These are phyloP conservation scores for Ciconia maguari DNA, from an alignment of 2,113 vertebrate species.

Conservation along the genomic window DNA sequence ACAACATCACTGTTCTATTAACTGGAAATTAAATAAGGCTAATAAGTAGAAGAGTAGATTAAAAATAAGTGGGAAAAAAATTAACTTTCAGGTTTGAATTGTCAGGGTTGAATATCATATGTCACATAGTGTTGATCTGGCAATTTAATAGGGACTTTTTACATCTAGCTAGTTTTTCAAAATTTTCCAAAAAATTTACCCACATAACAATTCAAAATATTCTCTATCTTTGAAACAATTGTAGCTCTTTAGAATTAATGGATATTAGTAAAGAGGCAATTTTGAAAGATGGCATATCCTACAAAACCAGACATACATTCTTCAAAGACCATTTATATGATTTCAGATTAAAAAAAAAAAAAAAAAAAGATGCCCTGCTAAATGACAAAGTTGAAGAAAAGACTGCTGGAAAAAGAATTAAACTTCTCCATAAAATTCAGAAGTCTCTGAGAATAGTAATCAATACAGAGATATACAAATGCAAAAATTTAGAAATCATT, in stretches of 20 bases:
- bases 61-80: neutral
- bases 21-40: neutral
- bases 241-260: neutral
- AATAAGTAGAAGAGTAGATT: neutral
- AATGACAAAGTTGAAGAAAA: neutral
- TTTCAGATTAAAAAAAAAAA: neutral
- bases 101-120: neutral
- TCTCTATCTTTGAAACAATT: neutral
- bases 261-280: neutral
- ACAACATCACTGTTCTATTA: neutral
- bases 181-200: accelerated
- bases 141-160: neutral
- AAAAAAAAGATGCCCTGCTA: neutral
- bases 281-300: neutral
- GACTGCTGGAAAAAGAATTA: neutral
- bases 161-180: neutral
- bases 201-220: neutral
- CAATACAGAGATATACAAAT: neutral
- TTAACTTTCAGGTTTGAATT: neutral
- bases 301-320: neutral
- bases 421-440: neutral
- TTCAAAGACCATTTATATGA: neutral
- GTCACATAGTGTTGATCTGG: neutral
- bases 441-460: neutral
- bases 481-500: neutral